Conservation (phyloP, 1,140 invertebrate species). For the Hyposmocoma kahamanoa region DNA sequence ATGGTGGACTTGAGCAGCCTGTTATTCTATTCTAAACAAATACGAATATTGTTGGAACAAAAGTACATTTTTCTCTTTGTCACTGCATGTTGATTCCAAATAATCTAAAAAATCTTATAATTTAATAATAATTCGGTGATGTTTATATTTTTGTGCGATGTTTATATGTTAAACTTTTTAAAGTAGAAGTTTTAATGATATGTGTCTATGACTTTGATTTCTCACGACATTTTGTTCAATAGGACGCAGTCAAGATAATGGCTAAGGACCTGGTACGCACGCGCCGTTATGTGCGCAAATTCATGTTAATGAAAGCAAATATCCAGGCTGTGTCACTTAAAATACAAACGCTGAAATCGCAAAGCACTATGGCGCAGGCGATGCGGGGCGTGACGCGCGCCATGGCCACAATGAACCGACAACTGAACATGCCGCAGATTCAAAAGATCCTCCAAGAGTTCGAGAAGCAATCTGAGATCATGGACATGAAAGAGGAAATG, state of each 20-base stretch:
- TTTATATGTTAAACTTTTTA: no score
- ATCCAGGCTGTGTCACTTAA: conserved; percentile 99
- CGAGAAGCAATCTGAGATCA: conserved; percentile 99
- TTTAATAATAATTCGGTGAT: no score
- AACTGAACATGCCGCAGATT: conserved; percentile 98
- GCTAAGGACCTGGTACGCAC: conserved; percentile 99
- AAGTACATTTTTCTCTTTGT: no score
- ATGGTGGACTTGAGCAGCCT: no score
- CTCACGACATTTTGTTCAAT: conserved; percentile 37
- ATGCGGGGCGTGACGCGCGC: conserved; percentile 99
- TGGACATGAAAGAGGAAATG: conserved; percentile 99
- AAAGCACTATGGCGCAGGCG: conserved; percentile 99
- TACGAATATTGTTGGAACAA: no score
- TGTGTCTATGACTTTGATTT: no score
- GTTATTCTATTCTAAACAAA: no score
- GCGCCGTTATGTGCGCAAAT: conserved; percentile 96
- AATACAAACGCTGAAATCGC: conserved; percentile 98
- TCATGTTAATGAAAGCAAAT: conserved; percentile 99
- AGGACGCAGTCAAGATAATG: conserved; percentile 99
- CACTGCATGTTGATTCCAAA: no score
- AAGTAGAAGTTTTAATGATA: no score
- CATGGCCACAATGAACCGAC: conserved; percentile 98
- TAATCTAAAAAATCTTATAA: no score
- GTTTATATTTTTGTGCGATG: no score
- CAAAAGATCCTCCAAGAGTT: conserved; percentile 98